Evolutionary conservation across 2,113 vertebrate species (phyloP).

Genomic region (Camelus dromedarius): DNA sequence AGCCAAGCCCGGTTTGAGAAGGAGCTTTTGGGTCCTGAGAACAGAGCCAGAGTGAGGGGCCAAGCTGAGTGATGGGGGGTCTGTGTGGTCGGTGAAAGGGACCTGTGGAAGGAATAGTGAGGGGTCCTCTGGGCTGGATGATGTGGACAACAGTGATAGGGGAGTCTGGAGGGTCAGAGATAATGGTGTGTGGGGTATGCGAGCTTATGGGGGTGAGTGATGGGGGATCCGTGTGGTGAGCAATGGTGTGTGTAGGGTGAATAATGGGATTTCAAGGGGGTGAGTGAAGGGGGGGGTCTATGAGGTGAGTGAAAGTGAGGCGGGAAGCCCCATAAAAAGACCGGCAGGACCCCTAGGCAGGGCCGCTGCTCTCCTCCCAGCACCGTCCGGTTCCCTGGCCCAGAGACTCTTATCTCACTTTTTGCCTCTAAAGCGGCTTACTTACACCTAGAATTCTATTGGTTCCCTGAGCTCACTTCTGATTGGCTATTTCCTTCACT

Average conservation of each 20-base stretch:
- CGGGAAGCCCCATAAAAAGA: too few relatives aligned
- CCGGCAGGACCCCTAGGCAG: too few relatives aligned
- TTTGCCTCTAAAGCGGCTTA: too few relatives aligned
- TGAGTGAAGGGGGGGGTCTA: neutral
- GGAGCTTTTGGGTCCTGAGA: constrained; percentile 30
- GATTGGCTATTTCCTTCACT: too few relatives aligned
- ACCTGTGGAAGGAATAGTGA: neutral
- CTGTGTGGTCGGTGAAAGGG: neutral
- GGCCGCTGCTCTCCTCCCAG: too few relatives aligned
- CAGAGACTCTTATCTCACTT: too few relatives aligned
- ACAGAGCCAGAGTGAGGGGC: constrained; percentile 29
- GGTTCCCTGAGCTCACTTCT: too few relatives aligned
- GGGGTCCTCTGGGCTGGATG: neutral
- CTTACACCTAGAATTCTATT: too few relatives aligned
- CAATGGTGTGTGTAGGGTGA: neutral
- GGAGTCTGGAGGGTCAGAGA: neutral
- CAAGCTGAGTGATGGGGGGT: neutral
- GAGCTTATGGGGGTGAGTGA: neutral
- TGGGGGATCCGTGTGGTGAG: neutral
- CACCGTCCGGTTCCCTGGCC: too few relatives aligned
- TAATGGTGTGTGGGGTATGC: neutral
- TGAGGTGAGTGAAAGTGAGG: neutral
- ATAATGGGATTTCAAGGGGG: neutral
- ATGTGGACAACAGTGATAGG: neutral
- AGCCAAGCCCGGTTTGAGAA: neutral